Conservation (phyloP, 2,113 vertebrate genomes). For the Oncorhynchus clarkii region DNA sequence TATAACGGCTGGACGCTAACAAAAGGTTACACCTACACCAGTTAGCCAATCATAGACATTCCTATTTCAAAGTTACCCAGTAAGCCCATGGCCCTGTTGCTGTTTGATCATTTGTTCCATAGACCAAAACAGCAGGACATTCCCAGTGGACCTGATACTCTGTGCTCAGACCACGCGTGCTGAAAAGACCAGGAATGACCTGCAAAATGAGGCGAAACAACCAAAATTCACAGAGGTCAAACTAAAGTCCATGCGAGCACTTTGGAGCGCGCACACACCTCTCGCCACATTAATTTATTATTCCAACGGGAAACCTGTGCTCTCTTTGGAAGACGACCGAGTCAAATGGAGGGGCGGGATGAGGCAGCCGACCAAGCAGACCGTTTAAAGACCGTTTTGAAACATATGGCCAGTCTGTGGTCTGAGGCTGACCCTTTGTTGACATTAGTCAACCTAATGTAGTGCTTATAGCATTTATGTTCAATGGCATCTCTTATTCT, state of each 20-base stretch:
- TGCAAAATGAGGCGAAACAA: constrained; percentile 68
- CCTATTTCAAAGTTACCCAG: no score
- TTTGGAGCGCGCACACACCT: constrained; percentile 14
- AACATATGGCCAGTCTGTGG: not conserved
- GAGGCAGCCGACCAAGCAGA: constrained; percentile 2
- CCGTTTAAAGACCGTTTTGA: no score
- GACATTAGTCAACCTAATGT: not conserved
- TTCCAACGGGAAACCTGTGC: constrained; percentile 19
- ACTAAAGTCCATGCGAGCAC: constrained; percentile 62
- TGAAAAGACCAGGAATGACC: constrained; percentile 35
- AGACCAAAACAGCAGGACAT: no score
- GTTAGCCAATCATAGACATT: no score
- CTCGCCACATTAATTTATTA: constrained; percentile 50
- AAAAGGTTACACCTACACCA: no score
- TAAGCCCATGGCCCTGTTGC: no score
- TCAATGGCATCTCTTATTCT: no score
- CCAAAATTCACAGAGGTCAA: constrained; percentile 63
- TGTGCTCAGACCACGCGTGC: constrained; percentile 42
- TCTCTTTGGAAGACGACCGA: not conserved
- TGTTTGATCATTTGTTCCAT: no score
- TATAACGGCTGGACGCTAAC: no score
- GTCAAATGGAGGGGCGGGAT: not conserved
- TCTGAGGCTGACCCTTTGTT: not conserved
- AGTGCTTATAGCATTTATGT: no score
- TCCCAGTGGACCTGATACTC: not conserved